These are phyloP conservation scores for Prionailurus viverrinus DNA, from an alignment of 2,113 vertebrate genomes.

Conservation along the genomic window DNA sequence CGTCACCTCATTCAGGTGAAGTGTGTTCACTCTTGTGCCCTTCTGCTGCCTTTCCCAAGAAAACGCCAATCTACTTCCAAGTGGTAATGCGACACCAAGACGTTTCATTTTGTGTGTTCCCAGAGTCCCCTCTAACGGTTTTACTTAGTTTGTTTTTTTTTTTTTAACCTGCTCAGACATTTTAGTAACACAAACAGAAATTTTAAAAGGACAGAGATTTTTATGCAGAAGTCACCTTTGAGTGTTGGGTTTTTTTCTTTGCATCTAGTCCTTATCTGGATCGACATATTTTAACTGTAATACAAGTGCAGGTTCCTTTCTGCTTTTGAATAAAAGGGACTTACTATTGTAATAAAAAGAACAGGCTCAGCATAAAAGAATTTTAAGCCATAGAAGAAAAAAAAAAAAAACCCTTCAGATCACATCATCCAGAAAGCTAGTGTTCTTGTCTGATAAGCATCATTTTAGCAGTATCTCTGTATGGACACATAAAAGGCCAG, in stretches of 20 bases:
- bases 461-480: not conserved
- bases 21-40: not conserved
- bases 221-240: not conserved
- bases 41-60: not conserved
- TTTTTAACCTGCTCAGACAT: not conserved
- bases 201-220: not conserved
- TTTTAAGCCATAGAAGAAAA: not conserved
- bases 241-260: not conserved
- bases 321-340: constrained; percentile 32
- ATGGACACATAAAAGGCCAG: not conserved
- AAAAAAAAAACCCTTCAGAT: not conserved
- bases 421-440: not conserved
- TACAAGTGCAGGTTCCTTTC: not conserved
- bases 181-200: not conserved
- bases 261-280: not conserved
- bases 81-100: not conserved
- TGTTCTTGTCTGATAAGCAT: not conserved
- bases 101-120: not conserved
- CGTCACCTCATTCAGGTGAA: constrained; percentile 94
- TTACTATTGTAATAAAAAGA: not conserved
- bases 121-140: not conserved
- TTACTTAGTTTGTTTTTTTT: not conserved
- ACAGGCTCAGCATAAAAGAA: not conserved
- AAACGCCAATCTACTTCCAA: not conserved
- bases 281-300: not conserved